Evolutionary conservation across 1,140 invertebrate species (phyloP).

Genomic region (Drosophila bocqueti): DNA sequence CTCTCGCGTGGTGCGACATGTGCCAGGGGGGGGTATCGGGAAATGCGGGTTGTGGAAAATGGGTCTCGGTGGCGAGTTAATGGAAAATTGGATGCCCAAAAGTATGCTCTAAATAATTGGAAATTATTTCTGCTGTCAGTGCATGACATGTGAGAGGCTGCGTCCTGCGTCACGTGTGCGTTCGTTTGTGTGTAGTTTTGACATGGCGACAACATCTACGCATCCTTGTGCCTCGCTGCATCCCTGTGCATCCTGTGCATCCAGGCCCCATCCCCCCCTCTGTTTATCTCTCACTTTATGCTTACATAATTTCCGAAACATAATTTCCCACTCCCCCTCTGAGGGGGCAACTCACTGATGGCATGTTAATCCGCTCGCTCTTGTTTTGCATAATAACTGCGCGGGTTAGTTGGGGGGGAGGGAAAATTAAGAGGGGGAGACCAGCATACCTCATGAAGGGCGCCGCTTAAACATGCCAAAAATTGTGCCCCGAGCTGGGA

Average conservation of each 20-base stretch:
- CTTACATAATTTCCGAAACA: conserved; percentile 47
- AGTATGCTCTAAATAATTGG: conserved; percentile 75
- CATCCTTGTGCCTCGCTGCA: not conserved
- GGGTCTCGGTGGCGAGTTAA: not conserved
- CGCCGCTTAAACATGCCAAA: conserved; percentile 33
- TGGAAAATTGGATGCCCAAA: conserved; percentile 47
- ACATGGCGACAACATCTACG: conserved; percentile 39
- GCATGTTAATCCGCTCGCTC: conserved; percentile 59
- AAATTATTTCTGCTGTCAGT: conserved; percentile 67
- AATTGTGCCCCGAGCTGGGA: conserved; percentile 7
- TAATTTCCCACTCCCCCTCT: conserved; percentile 59
- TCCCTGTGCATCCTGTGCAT: conserved; percentile 10
- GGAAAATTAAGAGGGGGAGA: not conserved
- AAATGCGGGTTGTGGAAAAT: not conserved
- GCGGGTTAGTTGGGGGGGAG: not conserved
- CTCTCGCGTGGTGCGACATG: conserved; percentile 13
- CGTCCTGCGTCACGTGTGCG: not conserved
- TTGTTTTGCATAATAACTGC: conserved; percentile 69
- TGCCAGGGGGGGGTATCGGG: not conserved
- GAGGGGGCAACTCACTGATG: conserved; percentile 34
- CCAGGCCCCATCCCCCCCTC: not conserved
- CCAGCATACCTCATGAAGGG: conserved; percentile 16
- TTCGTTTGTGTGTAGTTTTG: not conserved
- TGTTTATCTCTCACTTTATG: conserved; percentile 52
- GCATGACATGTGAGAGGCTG: conserved; percentile 49